Evolutionary conservation across 2,888 invertebrate genomes (phyloP), one percentile per base, ranked within the genome.

Genomic region (Hanleya hanleyi): DNA sequence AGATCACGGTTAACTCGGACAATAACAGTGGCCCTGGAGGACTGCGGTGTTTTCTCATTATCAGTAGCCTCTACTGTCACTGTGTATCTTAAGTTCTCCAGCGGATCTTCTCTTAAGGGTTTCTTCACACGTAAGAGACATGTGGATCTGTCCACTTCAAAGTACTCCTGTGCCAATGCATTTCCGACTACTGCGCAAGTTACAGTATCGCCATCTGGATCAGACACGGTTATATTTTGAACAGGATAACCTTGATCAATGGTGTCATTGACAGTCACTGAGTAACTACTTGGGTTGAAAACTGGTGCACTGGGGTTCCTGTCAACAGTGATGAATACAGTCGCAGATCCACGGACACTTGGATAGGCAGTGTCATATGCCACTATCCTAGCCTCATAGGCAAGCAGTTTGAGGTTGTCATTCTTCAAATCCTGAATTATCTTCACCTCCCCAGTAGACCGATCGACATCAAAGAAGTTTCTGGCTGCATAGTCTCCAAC

Each of bases 281-380:
- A 47, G 78, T 87, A 87, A 5, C 78, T 81, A 2, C 75, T 69
- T 6, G 86, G 84, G 51, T 82, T 82, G 77, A 88, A 88, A 35
- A 81, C 72, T 0, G 88, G 88, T 18, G 80, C 78, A 72, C 86
- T 85, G 61, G 83, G 69, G 73, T 88, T 88, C 32, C 88, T 78
- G 5, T 71, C 41, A 1, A 88, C 86, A 1, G 80, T 81, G 32
- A 88, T 81, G 36, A 70, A 77, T 35, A 87, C 83, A 32, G 85
- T 84, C 0, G 81, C 76, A 6, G 79, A 81, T n/a, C 81, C 75
- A 2, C 67, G 64, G 5, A 83, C 79, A 47, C 81, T 69, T 1
- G 84, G 76, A 32, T 80, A 84, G 35, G 71, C 79, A 1, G 80
- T 77, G 70, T 89, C 88, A 74, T 83, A 87, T 18, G 88, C 85